phyloP scores from a whole-genome alignment of 2,113 vertebrate genomes.

The Gambusia affinis region DNA sequence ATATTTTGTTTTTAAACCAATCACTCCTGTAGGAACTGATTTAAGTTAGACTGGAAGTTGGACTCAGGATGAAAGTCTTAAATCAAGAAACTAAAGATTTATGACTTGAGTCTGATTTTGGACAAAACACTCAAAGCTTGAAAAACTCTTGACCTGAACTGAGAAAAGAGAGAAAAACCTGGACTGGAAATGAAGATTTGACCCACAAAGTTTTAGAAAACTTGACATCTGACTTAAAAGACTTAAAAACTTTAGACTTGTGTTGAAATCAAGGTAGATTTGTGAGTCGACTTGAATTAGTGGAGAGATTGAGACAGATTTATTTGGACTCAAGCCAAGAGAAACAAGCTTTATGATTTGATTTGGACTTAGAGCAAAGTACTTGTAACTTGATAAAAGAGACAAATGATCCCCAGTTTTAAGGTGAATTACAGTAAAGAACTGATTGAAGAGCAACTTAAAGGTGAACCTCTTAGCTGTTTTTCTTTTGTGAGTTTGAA shows the following conservation, averaged over 20 bases:
- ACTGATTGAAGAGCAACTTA: too few species aligned
- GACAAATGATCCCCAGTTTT: too few species aligned
- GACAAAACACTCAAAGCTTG: background rate
- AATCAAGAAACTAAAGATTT: background rate
- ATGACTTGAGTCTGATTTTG: background rate
- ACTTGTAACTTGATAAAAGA: too few species aligned
- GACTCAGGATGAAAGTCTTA: background rate
- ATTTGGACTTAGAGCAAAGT: too few species aligned
- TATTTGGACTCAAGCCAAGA: too few species aligned
- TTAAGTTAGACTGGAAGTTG: too few species aligned
- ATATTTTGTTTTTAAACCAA: too few species aligned
- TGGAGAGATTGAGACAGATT: too few species aligned
- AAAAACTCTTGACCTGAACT: background rate
- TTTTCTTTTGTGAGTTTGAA: too few species aligned
- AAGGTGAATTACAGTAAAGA: too few species aligned
- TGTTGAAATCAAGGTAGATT: background rate
- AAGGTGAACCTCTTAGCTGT: too few species aligned
- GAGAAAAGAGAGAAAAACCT: background rate
- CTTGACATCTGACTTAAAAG: background rate
- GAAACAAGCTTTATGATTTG: too few species aligned
- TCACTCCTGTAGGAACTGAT: background rate
- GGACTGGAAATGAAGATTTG: background rate
- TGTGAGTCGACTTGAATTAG: background rate
- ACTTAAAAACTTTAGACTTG: background rate
- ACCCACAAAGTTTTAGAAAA: background rate